Evolutionary conservation across 2,888 invertebrate species (phyloP).

Genomic region (Parnassius apollo): DNA sequence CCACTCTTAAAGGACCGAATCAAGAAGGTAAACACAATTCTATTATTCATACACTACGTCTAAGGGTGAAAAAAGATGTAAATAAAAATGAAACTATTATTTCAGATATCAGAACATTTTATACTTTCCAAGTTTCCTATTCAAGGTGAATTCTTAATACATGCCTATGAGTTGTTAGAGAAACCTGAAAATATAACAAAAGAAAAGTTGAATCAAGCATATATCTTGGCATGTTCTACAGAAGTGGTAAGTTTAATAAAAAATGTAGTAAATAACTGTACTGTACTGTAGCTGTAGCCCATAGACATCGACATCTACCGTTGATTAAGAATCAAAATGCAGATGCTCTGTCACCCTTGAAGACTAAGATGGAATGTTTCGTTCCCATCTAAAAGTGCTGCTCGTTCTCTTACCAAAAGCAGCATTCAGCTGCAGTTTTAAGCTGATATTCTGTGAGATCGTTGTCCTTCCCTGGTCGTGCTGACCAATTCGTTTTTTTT

Average conservation of each 20-base stretch:
- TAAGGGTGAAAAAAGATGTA: background rate
- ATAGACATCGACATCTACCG: no score
- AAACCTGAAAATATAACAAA: constrained; percentile 7
- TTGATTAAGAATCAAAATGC: no score
- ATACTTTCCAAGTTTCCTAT: background rate
- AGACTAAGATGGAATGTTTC: no score
- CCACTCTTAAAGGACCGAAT: background rate
- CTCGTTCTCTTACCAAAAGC: no score
- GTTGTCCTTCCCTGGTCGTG: no score
- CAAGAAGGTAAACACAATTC: background rate
- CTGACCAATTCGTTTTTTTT: no score
- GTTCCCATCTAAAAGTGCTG: no score
- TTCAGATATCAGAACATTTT: constrained; percentile 15
- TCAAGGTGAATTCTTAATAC: constrained; percentile 13
- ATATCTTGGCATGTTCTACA: constrained; percentile 1
- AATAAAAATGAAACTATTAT: background rate
- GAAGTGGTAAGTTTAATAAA: constrained; percentile 9
- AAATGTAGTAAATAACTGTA: background rate
- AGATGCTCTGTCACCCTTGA: no score
- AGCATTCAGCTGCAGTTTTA: no score
- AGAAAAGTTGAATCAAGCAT: constrained; percentile 10
- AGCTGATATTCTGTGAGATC: no score
- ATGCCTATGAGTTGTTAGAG: constrained; percentile 12
- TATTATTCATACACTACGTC: no score
- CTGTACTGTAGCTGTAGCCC: no score